Evolutionary conservation across 2,888 invertebrate genomes (phyloP).

Genomic region (Nomada ruficornis): DNA sequence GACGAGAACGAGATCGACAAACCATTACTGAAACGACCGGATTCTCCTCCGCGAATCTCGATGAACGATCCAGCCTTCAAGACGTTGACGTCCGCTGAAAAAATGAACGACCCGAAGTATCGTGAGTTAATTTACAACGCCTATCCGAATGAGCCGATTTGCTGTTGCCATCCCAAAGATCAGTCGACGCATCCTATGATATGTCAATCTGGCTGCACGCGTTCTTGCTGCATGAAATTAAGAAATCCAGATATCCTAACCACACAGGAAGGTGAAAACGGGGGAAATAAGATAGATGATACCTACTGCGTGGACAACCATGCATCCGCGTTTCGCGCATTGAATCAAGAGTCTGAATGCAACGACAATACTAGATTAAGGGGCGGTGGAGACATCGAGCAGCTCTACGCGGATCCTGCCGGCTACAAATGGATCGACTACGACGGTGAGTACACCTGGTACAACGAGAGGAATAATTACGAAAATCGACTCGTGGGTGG

Average conservation of each 20-base stretch:
- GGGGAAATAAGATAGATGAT: constrained; percentile 24
- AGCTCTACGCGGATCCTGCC: constrained; percentile 30
- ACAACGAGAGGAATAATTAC: background rate
- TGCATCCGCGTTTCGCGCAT: background rate
- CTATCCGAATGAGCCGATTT: constrained; percentile 76
- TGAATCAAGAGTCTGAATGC: constrained; percentile 35
- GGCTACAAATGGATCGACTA: constrained; percentile 34
- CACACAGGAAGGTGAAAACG: background rate
- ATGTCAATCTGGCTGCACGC: constrained; percentile 72
- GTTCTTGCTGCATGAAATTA: constrained; percentile 71
- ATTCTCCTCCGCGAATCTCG: constrained; percentile 62
- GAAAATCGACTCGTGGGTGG: constrained; percentile 64
- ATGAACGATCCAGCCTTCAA: constrained; percentile 73
- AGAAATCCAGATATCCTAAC: constrained; percentile 49
- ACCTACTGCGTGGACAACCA: constrained; percentile 63
- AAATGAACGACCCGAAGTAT: constrained; percentile 76
- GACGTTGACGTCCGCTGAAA: constrained; percentile 76
- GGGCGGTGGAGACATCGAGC: constrained; percentile 69
- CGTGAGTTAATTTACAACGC: constrained; percentile 72
- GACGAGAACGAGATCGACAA: background rate
- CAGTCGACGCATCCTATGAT: constrained; percentile 53
- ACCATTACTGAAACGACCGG: constrained; percentile 62
- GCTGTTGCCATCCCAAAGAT: constrained; percentile 65
- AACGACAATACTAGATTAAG: constrained; percentile 62
- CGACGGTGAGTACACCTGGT: constrained; percentile 60